These are phyloP conservation scores for Morpho deidamia DNA, from an alignment of 2,888 invertebrate genomes.

Conservation along the genomic window DNA sequence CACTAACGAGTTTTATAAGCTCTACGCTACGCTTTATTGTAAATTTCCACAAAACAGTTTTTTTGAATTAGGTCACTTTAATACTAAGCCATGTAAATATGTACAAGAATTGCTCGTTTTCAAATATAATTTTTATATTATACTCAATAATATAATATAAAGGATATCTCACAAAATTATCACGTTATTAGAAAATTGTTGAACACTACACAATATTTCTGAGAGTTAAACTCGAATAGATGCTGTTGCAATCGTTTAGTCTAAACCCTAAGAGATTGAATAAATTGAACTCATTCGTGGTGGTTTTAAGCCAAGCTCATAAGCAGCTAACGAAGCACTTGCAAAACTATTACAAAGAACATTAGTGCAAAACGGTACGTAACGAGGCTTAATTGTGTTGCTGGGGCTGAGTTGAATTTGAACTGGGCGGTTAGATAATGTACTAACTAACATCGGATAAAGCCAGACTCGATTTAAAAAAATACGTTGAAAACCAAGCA, in stretches of 20 bases:
- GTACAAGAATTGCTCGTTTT: too few species aligned
- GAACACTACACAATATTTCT: constrained; percentile 4
- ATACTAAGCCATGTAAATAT: too few species aligned
- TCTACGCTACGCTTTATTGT: too few species aligned
- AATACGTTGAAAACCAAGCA: background rate
- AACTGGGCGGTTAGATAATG: constrained; percentile 26
- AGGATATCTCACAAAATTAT: background rate
- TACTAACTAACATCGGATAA: constrained; percentile 20
- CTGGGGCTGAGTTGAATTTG: constrained; percentile 26
- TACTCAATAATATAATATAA: too few species aligned
- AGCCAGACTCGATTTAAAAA: constrained; percentile 9
- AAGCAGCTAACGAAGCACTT: constrained; percentile 28
- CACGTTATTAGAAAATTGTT: constrained; percentile 8
- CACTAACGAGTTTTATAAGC: too few species aligned
- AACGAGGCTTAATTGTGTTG: constrained; percentile 25
- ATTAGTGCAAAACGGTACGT: constrained; percentile 23
- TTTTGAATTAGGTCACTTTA: too few species aligned
- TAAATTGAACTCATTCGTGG: constrained; percentile 3
- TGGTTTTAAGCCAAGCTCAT: constrained; percentile 13
- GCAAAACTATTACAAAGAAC: constrained; percentile 29
- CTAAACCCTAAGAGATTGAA: background rate
- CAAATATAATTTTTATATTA: too few species aligned
- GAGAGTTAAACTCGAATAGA: background rate
- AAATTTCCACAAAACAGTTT: too few species aligned
- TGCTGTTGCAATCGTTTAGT: background rate